Conservation (phyloP, 2,888 invertebrate species). For the Tineola bisselliella region DNA sequence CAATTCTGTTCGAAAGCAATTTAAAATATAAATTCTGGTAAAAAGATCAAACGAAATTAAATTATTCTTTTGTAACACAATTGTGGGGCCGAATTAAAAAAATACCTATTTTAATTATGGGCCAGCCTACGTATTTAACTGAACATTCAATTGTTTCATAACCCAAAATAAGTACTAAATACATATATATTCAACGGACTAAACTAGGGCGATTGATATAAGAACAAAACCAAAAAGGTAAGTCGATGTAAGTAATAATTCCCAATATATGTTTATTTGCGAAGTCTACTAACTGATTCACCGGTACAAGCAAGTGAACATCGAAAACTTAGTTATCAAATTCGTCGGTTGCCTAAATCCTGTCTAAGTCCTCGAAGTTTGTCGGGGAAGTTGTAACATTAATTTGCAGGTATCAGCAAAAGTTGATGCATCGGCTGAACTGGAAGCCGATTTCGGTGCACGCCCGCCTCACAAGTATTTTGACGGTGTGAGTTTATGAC, state of each 20-base stretch:
- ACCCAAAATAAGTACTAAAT: too few relatives aligned
- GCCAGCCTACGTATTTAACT: too few relatives aligned
- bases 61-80: conserved; percentile 2
- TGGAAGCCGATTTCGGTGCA: background rate
- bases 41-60: background rate
- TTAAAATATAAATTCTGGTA: conserved; percentile 2
- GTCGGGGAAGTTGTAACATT: conserved; percentile 11
- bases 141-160: too few relatives aligned
- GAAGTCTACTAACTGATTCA: background rate
- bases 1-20: background rate
- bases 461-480: background rate
- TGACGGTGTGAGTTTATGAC: background rate
- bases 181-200: too few relatives aligned
- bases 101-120: background rate
- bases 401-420: conserved; percentile 14
- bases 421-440: conserved; percentile 11
- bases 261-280: background rate
- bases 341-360: conserved; percentile 10
- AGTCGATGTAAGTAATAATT: too few relatives aligned
- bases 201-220: too few relatives aligned
- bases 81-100: conserved; percentile 3
- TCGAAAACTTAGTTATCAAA: conserved; percentile 1
- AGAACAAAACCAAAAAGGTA: too few relatives aligned
- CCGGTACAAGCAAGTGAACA: conserved; percentile 1
- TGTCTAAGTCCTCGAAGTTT: conserved; percentile 12